Evolutionary conservation across 2,888 invertebrate genomes (phyloP).

Genomic region (Kuschelorhynchus macadamiae): DNA sequence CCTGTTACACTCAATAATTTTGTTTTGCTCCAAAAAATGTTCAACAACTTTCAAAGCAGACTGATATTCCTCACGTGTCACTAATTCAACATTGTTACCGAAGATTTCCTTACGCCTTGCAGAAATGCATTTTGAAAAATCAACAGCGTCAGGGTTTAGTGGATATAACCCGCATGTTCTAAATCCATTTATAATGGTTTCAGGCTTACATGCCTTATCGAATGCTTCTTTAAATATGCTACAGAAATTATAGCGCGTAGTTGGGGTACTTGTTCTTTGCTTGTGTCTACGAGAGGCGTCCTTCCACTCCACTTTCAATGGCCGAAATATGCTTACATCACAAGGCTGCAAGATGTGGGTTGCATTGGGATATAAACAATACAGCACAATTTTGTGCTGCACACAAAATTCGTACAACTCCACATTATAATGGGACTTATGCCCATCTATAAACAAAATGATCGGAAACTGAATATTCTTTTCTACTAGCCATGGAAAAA

Average conservation of each 20-base stretch:
- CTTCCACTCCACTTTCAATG: constrained; percentile 60
- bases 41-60: too few relatives aligned
- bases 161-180: constrained; percentile 26
- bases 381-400: constrained; percentile 61
- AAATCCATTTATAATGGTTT: constrained; percentile 25
- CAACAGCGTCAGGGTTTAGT: constrained; percentile 33
- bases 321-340: constrained; percentile 64
- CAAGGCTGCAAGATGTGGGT: constrained; percentile 65
- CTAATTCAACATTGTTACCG: too few relatives aligned
- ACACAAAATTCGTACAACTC: constrained; percentile 64
- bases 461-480: constrained; percentile 61
- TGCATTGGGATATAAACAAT: constrained; percentile 63
- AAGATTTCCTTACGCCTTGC: constrained; percentile 1
- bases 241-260: constrained; percentile 28
- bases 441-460: constrained; percentile 65
- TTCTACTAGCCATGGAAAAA: constrained; percentile 62
- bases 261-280: constrained; percentile 13
- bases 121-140: constrained; percentile 34
- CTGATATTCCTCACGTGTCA: too few relatives aligned
- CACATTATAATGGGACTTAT: constrained; percentile 63
- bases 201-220: constrained; percentile 12
- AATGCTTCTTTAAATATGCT: constrained; percentile 21
- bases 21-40: too few relatives aligned
- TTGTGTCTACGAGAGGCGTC: constrained; percentile 26
- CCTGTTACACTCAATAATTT: too few relatives aligned